These are phyloP conservation scores for Ornithorhynchus anatinus DNA, from an alignment of 2,113 vertebrate species.

Conservation along the genomic window DNA sequence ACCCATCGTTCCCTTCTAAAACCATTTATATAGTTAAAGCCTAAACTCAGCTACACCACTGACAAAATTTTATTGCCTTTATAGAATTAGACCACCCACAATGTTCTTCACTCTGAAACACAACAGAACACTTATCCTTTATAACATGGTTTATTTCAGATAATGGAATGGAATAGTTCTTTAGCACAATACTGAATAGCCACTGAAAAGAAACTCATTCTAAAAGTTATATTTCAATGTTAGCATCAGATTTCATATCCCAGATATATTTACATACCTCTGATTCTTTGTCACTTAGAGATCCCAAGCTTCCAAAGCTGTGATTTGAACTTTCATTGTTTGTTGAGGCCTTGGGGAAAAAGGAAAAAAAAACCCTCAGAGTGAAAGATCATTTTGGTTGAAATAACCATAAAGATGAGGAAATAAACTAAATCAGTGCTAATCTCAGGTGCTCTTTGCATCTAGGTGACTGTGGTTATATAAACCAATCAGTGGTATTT, in stretches of 20 bases:
- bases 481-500: too few relatives aligned
- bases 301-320: constrained; percentile 98
- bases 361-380: constrained; percentile 33
- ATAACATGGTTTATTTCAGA: background rate
- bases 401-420: too few relatives aligned
- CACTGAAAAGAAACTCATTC: background rate
- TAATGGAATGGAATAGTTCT: constrained; percentile 11
- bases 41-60: constrained; percentile 13
- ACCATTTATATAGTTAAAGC: background rate
- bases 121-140: background rate
- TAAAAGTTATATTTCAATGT: background rate
- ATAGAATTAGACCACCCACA: constrained; percentile 3
- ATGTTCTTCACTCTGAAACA: constrained; percentile 2
- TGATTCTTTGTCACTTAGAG: constrained; percentile 97
- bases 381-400: constrained; percentile 11
- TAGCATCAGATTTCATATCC: background rate
- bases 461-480: too few relatives aligned
- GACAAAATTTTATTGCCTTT: constrained; percentile 20
- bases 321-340: constrained; percentile 99
- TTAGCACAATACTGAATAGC: background rate
- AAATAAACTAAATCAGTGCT: too few relatives aligned
- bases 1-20: constrained; percentile 10
- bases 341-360: constrained; percentile 85
- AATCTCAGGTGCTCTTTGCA: too few relatives aligned
- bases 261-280: constrained; percentile 80